Conservation (phyloP, 2,888 invertebrate genomes). For the Netelia melanura region DNA sequence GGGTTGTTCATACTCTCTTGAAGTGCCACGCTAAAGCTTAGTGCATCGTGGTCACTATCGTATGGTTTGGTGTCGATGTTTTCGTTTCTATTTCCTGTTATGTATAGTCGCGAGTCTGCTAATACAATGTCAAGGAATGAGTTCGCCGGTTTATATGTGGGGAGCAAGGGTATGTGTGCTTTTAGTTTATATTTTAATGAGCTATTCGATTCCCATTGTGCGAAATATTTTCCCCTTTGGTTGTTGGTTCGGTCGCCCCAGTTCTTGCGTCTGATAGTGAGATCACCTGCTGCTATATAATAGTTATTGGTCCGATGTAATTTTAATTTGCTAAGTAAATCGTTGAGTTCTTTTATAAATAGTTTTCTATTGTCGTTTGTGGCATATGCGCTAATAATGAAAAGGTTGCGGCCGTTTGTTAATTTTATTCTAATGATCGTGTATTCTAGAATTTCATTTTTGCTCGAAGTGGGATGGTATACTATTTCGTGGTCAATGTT, state of each 20-base stretch:
- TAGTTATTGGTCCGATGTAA: conserved; percentile 25
- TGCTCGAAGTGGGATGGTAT: not conserved
- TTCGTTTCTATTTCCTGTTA: not conserved
- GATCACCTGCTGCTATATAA: conserved; percentile 58
- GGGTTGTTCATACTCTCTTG: not conserved
- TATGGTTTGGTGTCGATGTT: conserved; percentile 5
- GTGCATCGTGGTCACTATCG: conserved; percentile 26
- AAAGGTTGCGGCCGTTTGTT: conserved; percentile 21
- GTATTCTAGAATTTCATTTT: conserved; percentile 38
- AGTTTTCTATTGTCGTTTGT: conserved; percentile 4
- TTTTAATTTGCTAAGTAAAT: conserved; percentile 34
- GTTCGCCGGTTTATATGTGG: not conserved
- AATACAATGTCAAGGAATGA: conserved; percentile 1
- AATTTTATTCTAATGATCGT: conserved; percentile 34
- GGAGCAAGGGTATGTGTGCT: not conserved
- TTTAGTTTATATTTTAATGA: not conserved
- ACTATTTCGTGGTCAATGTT: conserved; percentile 22
- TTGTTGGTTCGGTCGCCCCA: conserved; percentile 36
- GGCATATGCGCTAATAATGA: conserved; percentile 50
- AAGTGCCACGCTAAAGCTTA: not conserved
- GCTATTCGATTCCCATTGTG: not conserved
- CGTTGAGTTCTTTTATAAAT: conserved; percentile 38
- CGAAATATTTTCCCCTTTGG: conserved; percentile 21
- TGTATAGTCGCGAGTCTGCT: not conserved
- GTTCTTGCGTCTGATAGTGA: conserved; percentile 6